These are phyloP conservation scores for Apistogramma diplotaenia DNA, from an alignment of 2,113 vertebrate genomes.

Conservation along the genomic window DNA sequence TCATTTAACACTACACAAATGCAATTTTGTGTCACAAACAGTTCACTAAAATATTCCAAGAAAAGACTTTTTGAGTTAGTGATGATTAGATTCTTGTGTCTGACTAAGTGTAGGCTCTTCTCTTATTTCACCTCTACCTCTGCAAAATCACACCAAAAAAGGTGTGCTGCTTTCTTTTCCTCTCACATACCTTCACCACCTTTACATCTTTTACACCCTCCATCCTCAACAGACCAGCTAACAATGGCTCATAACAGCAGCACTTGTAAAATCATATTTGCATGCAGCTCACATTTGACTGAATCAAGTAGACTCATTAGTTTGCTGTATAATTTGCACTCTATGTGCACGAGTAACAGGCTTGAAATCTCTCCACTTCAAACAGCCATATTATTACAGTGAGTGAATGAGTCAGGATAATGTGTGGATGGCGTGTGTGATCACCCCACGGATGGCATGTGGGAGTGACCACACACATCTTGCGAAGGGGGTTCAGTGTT, in stretches of 20 bases:
- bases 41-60: not conserved
- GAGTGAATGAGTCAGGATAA: slow-evolving; percentile 44
- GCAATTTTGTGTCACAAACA: not conserved
- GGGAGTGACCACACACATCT: not conserved
- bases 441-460: not conserved
- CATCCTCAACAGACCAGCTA: not conserved
- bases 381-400: slow-evolving; percentile 30
- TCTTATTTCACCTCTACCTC: not conserved
- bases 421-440: slow-evolving; percentile 14
- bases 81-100: no score
- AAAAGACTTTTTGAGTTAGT: not conserved
- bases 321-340: slow-evolving; percentile 38
- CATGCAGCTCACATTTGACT: slow-evolving; percentile 24
- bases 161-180: fast-evolving
- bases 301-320: slow-evolving; percentile 32
- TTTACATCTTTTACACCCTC: not conserved
- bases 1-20: not conserved
- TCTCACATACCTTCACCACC: not conserved
- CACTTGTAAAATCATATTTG: slow-evolving; percentile 1
- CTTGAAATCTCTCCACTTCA: not conserved
- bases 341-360: slow-evolving; percentile 36
- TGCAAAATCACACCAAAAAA: not conserved
- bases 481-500: slow-evolving; percentile 25
- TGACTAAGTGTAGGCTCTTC: not conserved
- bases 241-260: not conserved